phyloP scores from a whole-genome alignment of 2,797 vertebrate genomes.

The Luscinia luscinia region DNA sequence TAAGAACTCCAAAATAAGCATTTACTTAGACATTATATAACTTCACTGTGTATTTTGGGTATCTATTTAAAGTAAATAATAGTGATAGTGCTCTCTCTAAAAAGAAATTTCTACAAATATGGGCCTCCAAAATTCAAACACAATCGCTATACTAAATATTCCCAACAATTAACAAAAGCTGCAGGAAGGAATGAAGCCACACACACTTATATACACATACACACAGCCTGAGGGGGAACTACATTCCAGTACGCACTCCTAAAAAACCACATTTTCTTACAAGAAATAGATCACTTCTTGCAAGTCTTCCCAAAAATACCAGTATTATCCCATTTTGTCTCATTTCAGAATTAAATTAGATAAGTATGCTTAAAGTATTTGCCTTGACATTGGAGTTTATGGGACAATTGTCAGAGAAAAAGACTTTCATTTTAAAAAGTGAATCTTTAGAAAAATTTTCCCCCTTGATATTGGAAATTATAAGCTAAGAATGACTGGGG shows the following conservation, averaged over 20 bases:
- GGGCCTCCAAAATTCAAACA: background rate
- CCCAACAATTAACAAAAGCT: background rate
- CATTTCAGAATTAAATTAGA: background rate
- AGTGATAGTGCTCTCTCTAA: background rate
- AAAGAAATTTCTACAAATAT: background rate
- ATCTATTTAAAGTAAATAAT: background rate
- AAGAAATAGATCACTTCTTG: background rate
- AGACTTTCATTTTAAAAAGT: background rate
- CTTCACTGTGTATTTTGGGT: background rate
- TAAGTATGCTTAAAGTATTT: background rate
- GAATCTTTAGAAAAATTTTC: background rate
- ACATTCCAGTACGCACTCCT: background rate
- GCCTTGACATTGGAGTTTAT: background rate
- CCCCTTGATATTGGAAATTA: background rate
- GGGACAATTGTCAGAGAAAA: background rate
- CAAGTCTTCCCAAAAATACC: background rate
- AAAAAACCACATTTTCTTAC: background rate
- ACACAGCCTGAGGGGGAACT: rapidly evolving
- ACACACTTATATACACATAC: too few relatives aligned
- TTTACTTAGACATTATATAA: background rate
- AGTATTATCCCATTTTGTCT: background rate
- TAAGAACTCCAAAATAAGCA: background rate
- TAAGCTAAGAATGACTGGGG: background rate
- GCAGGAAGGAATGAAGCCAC: too few relatives aligned
- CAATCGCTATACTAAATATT: background rate